A percentile compares a stretch with the other conserved stretches of the same genome.
Conservation (phyloP, 2,797 vertebrate genomes). For the Simalia tracyae region DNA sequence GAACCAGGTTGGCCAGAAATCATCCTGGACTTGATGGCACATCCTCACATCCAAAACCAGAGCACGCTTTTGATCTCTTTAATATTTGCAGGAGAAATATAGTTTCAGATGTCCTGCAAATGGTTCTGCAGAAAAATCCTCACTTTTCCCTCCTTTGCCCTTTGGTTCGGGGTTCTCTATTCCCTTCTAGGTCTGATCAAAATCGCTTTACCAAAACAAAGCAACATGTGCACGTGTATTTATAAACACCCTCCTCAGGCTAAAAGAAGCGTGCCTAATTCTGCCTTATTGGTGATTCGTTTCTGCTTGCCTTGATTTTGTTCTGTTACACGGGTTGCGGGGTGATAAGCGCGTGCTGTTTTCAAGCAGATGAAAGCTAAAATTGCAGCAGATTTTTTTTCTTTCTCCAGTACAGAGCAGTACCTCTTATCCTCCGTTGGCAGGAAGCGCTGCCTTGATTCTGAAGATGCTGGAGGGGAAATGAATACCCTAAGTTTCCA, state of each 20-base stretch:
- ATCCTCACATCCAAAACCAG: too few species aligned
- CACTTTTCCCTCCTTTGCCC: background rate
- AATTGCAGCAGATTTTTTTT: background rate
- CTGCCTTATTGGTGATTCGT: background rate
- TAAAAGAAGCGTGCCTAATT: background rate
- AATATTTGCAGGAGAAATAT: background rate
- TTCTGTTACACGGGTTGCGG: background rate
- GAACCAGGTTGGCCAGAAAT: too few species aligned
- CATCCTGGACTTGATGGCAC: too few species aligned
- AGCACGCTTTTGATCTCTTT: too few species aligned
- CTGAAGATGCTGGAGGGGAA: slow-evolving; percentile 28
- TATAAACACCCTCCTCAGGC: background rate
- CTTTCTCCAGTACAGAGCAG: background rate
- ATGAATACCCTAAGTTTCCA: slow-evolving; percentile 26
- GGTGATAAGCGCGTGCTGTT: slow-evolving; percentile 1
- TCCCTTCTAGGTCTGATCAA: background rate
- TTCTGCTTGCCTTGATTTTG: background rate
- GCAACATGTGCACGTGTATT: background rate
- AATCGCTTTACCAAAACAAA: background rate
- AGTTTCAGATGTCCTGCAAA: background rate
- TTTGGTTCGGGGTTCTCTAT: background rate
- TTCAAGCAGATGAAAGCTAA: background rate
- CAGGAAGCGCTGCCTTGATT: slow-evolving; percentile 27
- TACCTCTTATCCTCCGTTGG: background rate
- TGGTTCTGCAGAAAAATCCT: background rate